Percentiles rank a stretch among this genome's conserved stretches.
Conservation (phyloP, 2,888 invertebrate species). For the Rotaria sp. region DNA sequence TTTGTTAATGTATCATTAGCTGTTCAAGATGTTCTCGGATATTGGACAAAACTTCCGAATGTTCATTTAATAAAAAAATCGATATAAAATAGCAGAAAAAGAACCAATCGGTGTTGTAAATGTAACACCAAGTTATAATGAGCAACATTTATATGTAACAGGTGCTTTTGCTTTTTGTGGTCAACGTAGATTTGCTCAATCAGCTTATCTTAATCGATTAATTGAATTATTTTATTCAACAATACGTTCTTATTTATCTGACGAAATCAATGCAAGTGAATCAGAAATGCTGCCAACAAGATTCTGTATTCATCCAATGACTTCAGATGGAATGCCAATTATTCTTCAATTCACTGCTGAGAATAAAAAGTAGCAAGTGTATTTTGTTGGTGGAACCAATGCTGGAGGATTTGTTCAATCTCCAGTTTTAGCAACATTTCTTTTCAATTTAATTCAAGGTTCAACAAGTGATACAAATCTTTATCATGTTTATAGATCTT, state of each 20-base stretch:
- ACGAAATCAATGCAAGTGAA: not conserved
- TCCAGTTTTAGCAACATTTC: not conserved
- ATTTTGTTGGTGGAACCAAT: not conserved
- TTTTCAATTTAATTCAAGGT: not conserved
- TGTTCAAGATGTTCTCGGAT: not conserved
- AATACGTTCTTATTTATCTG: not conserved
- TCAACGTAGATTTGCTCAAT: not conserved
- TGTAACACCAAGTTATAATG: not conserved
- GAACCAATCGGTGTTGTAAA: not conserved
- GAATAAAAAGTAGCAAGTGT: not conserved
- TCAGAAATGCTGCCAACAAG: not conserved
- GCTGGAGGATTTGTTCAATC: not conserved
- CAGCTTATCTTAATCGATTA: not conserved
- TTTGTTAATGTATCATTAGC: not conserved
- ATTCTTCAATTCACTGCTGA: not conserved
- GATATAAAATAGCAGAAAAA: not conserved
- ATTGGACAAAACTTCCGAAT: not conserved
- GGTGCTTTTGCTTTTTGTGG: not conserved
- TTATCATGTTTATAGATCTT: not conserved
- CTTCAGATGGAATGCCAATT: not conserved
- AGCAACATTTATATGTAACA: not conserved
- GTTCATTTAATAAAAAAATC: not conserved
- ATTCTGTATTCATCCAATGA: not conserved
- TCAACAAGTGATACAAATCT: not conserved
- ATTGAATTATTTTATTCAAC: not conserved